Evolutionary conservation across 2,888 invertebrate genomes (phyloP), one percentile per base, ranked within the genome.

Genomic region (Anthoptus insignis): DNA sequence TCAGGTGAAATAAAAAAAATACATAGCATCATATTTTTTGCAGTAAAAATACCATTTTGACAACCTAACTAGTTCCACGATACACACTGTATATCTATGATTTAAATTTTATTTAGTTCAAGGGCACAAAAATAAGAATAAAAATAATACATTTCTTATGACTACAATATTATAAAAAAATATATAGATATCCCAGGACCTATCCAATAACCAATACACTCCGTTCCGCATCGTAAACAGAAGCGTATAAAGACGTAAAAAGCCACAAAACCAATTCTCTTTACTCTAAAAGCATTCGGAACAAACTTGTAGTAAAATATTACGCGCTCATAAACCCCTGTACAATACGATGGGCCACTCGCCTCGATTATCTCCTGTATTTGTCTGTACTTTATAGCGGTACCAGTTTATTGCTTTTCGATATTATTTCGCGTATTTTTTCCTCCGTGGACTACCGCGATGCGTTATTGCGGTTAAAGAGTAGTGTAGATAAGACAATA

Each of bases 341-440:
- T 78, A 91, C 91, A 91, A 91, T 91, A 86, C 88, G 82, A 81
- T 29, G 14, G 19, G 83, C 80, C 90, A 88, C 91, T 91, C 85
- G 88, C 76, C 83, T 81, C 89, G 91, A 90, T 91, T 91, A 91
- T 91, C 82, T 83, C 75, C 81, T 70, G 86, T 83, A 81, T 92
- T 91, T 91, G 92, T 92, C 87, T 89, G 87, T 87, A 80, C 86
- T 91, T 91, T 91, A 92, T 90, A 82, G 87, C 86, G 88, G 88
- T 87, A 81, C 86, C 78, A 74, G 76, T 79, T 92, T 92, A 92
- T 87, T 76, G 86, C 81, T 84, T 89, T 89, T 87, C 91, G 87
- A 91, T 92, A 92, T 91, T 91, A 91, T 92, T 90, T 91, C 86
- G 86, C 87, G 85, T 85, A 81, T 84, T 89, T 90, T 87, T 89